These are phyloP conservation scores for Drosophila persimilis DNA, from an alignment of 1,140 invertebrate species.

Conservation along the genomic window DNA sequence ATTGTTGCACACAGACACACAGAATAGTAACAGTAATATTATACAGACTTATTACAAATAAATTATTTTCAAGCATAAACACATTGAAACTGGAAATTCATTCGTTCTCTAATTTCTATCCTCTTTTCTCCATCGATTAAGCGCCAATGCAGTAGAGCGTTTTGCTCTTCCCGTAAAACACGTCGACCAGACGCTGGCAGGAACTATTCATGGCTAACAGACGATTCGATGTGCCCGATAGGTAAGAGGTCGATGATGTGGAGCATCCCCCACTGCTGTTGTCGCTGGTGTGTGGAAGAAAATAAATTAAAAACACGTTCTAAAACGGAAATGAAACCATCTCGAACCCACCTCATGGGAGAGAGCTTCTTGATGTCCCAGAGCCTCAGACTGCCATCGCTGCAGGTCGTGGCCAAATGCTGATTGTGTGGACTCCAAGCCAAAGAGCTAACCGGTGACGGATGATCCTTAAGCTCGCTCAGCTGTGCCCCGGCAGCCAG, in stretches of 20 bases:
- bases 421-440: slow-evolving; percentile 86
- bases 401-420: slow-evolving; percentile 89
- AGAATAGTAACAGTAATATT: slow-evolving; percentile 78
- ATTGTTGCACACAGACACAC: slow-evolving; percentile 65
- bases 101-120: slow-evolving; percentile 1
- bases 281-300: slow-evolving; percentile 35
- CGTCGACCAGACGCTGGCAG: slow-evolving; percentile 80
- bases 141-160: slow-evolving; percentile 76
- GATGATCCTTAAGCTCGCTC: slow-evolving; percentile 91
- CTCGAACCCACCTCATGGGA: slow-evolving; percentile 53
- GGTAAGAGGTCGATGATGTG: slow-evolving; percentile 62
- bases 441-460: slow-evolving; percentile 89
- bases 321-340: not conserved
- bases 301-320: not conserved
- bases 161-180: slow-evolving; percentile 73
- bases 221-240: slow-evolving; percentile 73
- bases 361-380: slow-evolving; percentile 85
- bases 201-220: slow-evolving; percentile 73
- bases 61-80: slow-evolving; percentile 75
- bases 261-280: slow-evolving; percentile 40
- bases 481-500: slow-evolving; percentile 85
- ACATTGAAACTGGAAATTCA: slow-evolving; percentile 30
- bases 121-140: slow-evolving; percentile 19
- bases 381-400: slow-evolving; percentile 89
- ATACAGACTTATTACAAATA: slow-evolving; percentile 80